Base-by-base conservation (phyloP, 2,797 vertebrate species). In the Leuciscus waleckii region DNA sequence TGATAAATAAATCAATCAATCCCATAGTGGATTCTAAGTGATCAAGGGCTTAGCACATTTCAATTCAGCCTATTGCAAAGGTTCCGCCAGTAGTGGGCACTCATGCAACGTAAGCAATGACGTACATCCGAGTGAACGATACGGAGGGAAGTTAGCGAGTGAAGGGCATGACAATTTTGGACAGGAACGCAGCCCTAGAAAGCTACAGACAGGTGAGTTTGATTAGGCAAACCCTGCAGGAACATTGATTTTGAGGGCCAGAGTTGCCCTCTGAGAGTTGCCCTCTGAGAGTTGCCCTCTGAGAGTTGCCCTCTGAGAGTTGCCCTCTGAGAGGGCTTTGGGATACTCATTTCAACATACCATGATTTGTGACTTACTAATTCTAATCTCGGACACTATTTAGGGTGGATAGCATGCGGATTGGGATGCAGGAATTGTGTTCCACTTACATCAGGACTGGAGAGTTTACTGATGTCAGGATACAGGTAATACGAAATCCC, bases 401-500 rank as follows among this genome's bases (percentile, higher is more conserved):
- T 5, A 16, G 32, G 21, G 54, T 35, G 23, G 19, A 56, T 23
- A 37, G 6, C 11, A 37, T 37, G 74, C 3, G 1, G 8, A 56
- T 37, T n/a, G 3, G 21, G 21, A 56, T 56, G 51, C 7, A 35
- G 46, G 3, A 1, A 26, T 4, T 58, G 8, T 35, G 49, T 61
- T 41, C 76, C 68, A 89, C 95, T 94, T 91, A 99, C 98, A 68
- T 90, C 68, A 0, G 95, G 93, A 43, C 96, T 93, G 63, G 81
- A 16, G 41, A 99, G 90, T 76, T 84, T 95, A 17, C 71, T 77
- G 46, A 97, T 71, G 78, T 98, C 93, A 0, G 97, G 97, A 26
- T 85, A 93, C 83, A 99, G 93, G 90, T 97, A 98, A 88, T 96
- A 98, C 80, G 82, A 80, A 46, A 99, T 94, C 5, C 98, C 98